phyloP scores from a whole-genome alignment of 2,797 vertebrate genomes.

The Crocodylus rhombifer region DNA sequence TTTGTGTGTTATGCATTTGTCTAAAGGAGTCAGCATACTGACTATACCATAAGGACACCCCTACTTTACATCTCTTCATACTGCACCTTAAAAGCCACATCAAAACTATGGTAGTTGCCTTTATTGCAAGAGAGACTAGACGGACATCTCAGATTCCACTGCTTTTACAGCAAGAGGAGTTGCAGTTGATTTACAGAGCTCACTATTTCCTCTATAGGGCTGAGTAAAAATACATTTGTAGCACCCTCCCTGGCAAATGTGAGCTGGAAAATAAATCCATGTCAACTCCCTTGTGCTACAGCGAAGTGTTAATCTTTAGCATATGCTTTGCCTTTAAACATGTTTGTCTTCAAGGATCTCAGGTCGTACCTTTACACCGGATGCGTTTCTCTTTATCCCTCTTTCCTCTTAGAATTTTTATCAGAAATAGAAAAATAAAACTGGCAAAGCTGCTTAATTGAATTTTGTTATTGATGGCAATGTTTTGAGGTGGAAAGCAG shows the following conservation, averaged over 20 bases:
- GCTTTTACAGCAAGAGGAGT: background rate
- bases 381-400: background rate
- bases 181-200: rapidly evolving
- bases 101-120: background rate
- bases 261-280: background rate
- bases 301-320: background rate
- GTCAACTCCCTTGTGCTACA: background rate
- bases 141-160: background rate
- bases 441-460: background rate
- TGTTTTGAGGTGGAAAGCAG: conserved; percentile 1
- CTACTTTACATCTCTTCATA: conserved; percentile 4
- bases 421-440: background rate
- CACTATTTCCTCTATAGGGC: background rate
- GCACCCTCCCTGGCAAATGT: background rate
- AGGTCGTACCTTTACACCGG: background rate
- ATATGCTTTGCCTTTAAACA: background rate
- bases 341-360: background rate
- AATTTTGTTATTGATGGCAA: background rate
- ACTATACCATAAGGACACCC: conserved; percentile 2
- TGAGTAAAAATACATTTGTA: background rate
- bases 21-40: background rate
- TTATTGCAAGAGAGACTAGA: rapidly evolving
- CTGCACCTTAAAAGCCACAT: background rate
- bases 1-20: background rate
- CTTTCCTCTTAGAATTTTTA: background rate